A percentile compares a stretch with the other conserved stretches of the same genome.
Evolutionary conservation across 2,888 invertebrate genomes (phyloP).

Genomic region (Xylota segnis): DNA sequence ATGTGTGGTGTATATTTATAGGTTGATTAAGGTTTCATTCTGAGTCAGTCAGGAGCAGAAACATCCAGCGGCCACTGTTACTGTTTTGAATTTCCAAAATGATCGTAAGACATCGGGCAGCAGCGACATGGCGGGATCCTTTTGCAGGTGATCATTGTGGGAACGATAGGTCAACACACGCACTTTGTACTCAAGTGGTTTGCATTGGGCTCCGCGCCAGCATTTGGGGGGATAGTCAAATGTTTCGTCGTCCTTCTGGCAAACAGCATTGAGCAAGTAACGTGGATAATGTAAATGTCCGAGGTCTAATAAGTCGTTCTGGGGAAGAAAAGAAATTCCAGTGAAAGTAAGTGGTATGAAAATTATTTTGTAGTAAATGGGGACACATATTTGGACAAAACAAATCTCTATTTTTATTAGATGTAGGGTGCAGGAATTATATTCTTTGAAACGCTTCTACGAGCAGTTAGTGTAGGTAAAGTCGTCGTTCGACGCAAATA

Average conservation of each 20-base stretch:
- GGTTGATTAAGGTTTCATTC: constrained; percentile 20
- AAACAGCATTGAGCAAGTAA: constrained; percentile 82
- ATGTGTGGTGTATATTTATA: constrained; percentile 33
- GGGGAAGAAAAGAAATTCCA: not conserved
- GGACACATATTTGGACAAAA: no score
- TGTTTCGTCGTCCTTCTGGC: constrained; percentile 80
- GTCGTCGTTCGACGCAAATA: no score
- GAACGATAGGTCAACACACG: constrained; percentile 81
- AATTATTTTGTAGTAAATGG: no score
- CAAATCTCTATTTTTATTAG: no score
- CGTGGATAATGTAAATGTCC: constrained; percentile 82
- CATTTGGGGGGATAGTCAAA: constrained; percentile 80
- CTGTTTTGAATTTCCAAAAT: constrained; percentile 82
- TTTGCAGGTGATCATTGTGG: constrained; percentile 78
- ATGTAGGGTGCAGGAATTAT: no score
- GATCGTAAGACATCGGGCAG: constrained; percentile 79
- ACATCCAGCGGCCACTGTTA: constrained; percentile 83
- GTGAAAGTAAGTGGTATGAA: no score
- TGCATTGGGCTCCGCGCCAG: constrained; percentile 82
- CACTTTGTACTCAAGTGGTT: constrained; percentile 83
- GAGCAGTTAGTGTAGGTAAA: no score
- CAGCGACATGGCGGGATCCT: constrained; percentile 78
- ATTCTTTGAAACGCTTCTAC: no score
- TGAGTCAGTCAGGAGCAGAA: constrained; percentile 80
- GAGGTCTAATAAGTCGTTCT: constrained; percentile 82